phyloP scores from a whole-genome alignment of 2,888 invertebrate genomes.

The Anthophora plumipes region DNA sequence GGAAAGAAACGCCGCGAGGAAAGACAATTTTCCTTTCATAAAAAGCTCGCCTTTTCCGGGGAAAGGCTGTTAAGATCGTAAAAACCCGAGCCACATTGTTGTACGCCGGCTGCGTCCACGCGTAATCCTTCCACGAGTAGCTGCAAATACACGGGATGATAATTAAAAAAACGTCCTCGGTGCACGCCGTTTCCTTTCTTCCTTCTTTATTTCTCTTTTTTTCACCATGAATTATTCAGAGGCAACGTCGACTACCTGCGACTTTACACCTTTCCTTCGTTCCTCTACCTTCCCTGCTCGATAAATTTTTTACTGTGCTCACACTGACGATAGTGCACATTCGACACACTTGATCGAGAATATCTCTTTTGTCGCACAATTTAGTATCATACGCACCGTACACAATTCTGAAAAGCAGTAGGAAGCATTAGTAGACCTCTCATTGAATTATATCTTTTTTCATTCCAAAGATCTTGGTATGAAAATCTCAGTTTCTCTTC shows the following conservation, averaged over 20 bases:
- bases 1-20: neutral
- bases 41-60: neutral
- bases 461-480: too few species aligned
- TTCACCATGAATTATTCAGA: slow-evolving; percentile 59
- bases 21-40: slow-evolving; percentile 33
- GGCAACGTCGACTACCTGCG: neutral
- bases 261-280: neutral
- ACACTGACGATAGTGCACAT: neutral
- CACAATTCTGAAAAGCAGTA: too few species aligned
- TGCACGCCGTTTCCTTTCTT: neutral
- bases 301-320: neutral
- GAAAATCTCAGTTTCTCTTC: too few species aligned
- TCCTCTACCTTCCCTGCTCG: neutral
- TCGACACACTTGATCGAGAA: neutral
- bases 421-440: too few species aligned
- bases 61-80: slow-evolving; percentile 13
- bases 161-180: slow-evolving; percentile 61
- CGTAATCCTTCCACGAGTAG: slow-evolving; percentile 36
- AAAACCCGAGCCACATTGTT: slow-evolving; percentile 1
- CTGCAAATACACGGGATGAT: slow-evolving; percentile 47
- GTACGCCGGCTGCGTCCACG: slow-evolving; percentile 9
- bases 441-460: too few species aligned
- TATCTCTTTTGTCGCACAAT: too few species aligned
- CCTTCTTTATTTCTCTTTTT: too few species aligned
- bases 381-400: too few species aligned